phyloP scores from a whole-genome alignment of 2,113 vertebrate genomes.

The Muntiacus reevesi region DNA sequence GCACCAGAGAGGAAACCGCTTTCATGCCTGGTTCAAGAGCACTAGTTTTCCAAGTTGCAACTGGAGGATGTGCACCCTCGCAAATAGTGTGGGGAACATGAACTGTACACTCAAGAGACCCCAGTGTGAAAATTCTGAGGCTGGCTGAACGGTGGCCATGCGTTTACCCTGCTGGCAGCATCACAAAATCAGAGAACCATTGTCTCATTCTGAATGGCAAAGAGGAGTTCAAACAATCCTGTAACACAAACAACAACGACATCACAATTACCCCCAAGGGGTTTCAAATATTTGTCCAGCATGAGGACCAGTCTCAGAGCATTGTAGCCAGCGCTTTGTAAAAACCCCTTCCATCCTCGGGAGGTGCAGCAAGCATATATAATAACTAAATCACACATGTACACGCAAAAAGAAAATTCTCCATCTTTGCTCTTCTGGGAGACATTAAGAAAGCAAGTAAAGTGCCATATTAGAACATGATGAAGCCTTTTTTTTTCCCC shows the following conservation, averaged over 20 bases:
- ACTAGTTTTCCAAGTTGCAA: constrained; percentile 29
- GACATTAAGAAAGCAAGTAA: background rate
- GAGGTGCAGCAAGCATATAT: background rate
- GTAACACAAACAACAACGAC: background rate
- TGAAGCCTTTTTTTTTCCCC: background rate
- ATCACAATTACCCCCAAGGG: background rate
- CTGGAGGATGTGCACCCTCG: constrained; percentile 9
- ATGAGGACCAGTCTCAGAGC: background rate
- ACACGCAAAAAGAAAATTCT: background rate
- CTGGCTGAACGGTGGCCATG: background rate
- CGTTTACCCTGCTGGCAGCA: background rate
- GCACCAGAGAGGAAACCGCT: constrained; percentile 15
- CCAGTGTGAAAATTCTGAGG: constrained; percentile 17
- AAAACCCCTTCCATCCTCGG: background rate
- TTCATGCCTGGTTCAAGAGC: background rate
- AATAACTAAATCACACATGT: background rate
- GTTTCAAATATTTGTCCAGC: background rate
- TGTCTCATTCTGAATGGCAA: background rate
- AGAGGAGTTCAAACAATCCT: background rate
- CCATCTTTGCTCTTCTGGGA: background rate
- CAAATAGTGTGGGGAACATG: constrained; percentile 55
- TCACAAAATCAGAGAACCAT: background rate
- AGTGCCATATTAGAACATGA: background rate
- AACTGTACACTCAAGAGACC: constrained; percentile 43
- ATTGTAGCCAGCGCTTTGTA: background rate